Evolutionary conservation across 2,113 vertebrate genomes (phyloP), one percentile per base, ranked within the genome.

Genomic region (Zosterops lateralis): DNA sequence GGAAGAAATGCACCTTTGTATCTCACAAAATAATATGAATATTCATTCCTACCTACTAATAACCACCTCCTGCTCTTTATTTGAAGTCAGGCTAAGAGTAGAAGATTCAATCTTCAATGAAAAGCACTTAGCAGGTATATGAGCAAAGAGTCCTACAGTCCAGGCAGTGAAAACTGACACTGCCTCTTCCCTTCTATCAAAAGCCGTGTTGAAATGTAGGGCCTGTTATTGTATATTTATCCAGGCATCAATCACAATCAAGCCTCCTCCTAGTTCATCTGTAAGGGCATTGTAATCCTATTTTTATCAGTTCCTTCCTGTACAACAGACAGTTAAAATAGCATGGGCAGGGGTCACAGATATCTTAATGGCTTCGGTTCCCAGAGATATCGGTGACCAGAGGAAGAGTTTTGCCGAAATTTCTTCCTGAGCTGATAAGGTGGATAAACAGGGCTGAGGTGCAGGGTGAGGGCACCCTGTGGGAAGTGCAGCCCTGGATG

Each of bases 261-360:
- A 79, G 67, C 95, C 93, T 96, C 89, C 95, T 96, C 96, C 97
- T 93, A 81, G 97, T 97, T 97, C 96, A 97, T 98, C 95, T 72
- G 96, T 97, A 66, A 97, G 96, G 97, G 93, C 97, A 98, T 98
- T 98, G 98, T 98, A 98, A 97, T 98, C 96, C 98, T 98, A 98
- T 98, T 98, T 98, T 98, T 98, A 98, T 98, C 98, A 88, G 98
- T 97, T 98, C 98, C 98, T 98, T 98, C 98, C 98, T 98, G 97
- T 97, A 96, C 97, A 95, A 66, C 96, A 98, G 98, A 97, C 98
- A 97, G 98, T 98, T 98, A 98, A 98, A 98, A 97, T 75, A 98
- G 97, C 97, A 93, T 67, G 95, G 97, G 96, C 64, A 96, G 96
- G 93, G 97, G 95, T 97, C 97, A 98, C 95, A 96, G 98, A 97